Base-by-base conservation (phyloP, 2,888 invertebrate species). In the Mesoligia furuncula region DNA sequence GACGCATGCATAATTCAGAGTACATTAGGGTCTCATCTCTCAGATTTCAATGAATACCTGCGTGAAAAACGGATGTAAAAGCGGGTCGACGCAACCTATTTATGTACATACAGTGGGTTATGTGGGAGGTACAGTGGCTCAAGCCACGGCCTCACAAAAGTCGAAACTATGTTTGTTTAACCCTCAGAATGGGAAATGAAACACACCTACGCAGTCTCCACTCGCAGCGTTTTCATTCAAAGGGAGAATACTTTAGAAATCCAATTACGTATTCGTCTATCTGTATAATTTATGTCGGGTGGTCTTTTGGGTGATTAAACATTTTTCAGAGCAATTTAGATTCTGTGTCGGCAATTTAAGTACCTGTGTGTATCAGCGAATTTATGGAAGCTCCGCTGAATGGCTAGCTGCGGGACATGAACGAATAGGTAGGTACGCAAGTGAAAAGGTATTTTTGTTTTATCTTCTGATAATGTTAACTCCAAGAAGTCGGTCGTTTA, bases 1-100 rank as follows among this genome's bases (percentile, higher is more conserved):
- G 83, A 81, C 80, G 76, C 48, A 90, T 91, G 85, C 86, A 89
- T 91, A 90, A 91, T 91, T 89, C 90, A 89, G 79, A 75, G 80
- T 77, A 90, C 88, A 90, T 91, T 90, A 90, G 80, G 81, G 84
- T 85, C 87, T 86, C 87, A 82, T 85, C 76, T 83, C 78, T 78
- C 77, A 80, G 84, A 83, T 83, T 88, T 86, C 87, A 89, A 87
- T 87, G 87, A 89, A 89, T 87, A 89, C 85, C 86, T 83, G 84
- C 61, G 75, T 80, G 86, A 82, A 82, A 88, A 89, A 88, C 81
- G 74, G 77, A 86, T 73, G 73, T 81, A 72, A 84, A 73, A 80
- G 75, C 61, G 68, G 70, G 67, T 75, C 74, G 78, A 67, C 31
- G 65, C 62, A 36, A 45, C 48, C 36, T 69, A 62, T 75, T 64